Evolutionary conservation across 2,797 vertebrate species (phyloP), one percentile per base, ranked within the genome.

Genomic region (Sebastes variabilis): DNA sequence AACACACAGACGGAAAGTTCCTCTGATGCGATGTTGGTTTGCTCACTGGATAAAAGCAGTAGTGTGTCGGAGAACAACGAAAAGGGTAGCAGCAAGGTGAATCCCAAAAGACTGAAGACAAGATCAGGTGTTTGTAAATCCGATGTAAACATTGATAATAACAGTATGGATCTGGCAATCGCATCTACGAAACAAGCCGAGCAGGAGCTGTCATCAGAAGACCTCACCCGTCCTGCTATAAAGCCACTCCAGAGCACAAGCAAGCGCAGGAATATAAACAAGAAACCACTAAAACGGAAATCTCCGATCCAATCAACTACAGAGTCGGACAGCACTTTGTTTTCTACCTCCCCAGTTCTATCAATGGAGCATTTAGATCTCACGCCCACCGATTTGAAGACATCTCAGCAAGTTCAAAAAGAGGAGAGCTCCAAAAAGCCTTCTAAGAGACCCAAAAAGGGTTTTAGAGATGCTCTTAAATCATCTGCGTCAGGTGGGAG

Each of bases 261-360:
- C 11, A 79, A 66, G 22, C 7, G 30, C 70, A 77, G 46, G 30
- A 87, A 46, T 30, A 4, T 61, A 2, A 83, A 59, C n/a, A 81
- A 66, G 29, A 89, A 83, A 6, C 76, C 72, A 11, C 65, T 71
- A 1, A 95, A 94, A 79, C 78, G 90, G 1, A 94, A 92, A 75
- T 58, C 22, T 0, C 42, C 65, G 11, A 68, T 62, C 25, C 66
- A 71, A 13, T 36, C 46, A 6, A 2, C 8, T 8, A 6, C 62
- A 2, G 61, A 79, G 14, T 18, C 46, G 1, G 81, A 79, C 55
- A 58, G 38, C 25, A 4, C 34, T 38, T 65, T 49, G 36, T 42
- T 22, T 38, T 77, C 87, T 75, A 42, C 79, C 72, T 82, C 87
- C 13, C 58, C 80, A 8, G 36, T 30, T 9, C 20, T 8, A 10